A percentile compares a stretch with the other conserved stretches of the same genome.
These are phyloP conservation scores for Danio jaintianensis DNA, from an alignment of 2,797 vertebrate species.

Conservation along the genomic window DNA sequence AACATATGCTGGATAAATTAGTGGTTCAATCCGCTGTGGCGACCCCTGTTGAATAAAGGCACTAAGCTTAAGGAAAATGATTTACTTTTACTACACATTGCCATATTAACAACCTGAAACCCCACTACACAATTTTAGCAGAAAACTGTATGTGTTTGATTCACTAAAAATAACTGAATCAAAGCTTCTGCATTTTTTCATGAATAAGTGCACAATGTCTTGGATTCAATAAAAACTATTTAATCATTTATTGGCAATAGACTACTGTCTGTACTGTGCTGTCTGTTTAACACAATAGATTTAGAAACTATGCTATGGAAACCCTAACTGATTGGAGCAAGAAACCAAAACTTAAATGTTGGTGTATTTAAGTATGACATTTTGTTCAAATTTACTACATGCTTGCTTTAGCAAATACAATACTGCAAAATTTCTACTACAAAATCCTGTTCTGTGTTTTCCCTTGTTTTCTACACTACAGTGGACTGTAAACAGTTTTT, in stretches of 20 bases:
- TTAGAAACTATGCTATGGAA: background rate
- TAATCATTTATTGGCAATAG: too few species aligned
- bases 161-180: background rate
- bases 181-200: background rate
- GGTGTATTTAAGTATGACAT: background rate
- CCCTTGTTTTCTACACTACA: constrained; percentile 38
- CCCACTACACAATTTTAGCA: background rate
- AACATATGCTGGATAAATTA: too few species aligned
- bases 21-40: too few species aligned
- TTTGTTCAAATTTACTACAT: background rate
- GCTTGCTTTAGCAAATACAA: background rate
- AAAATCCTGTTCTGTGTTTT: background rate
- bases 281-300: background rate
- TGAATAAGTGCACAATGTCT: background rate
- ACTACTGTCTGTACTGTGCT: background rate
- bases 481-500: background rate
- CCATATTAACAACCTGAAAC: background rate
- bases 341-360: too few species aligned
- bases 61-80: too few species aligned
- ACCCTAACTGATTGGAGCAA: background rate
- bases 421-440: background rate
- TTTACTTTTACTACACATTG: background rate
- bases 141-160: background rate
- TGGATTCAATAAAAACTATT: background rate
- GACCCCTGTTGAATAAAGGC: too few species aligned